Evolutionary conservation across 2,113 vertebrate genomes (phyloP), one percentile per base, ranked within the genome.

Genomic region (Proterorhinus semilunaris): DNA sequence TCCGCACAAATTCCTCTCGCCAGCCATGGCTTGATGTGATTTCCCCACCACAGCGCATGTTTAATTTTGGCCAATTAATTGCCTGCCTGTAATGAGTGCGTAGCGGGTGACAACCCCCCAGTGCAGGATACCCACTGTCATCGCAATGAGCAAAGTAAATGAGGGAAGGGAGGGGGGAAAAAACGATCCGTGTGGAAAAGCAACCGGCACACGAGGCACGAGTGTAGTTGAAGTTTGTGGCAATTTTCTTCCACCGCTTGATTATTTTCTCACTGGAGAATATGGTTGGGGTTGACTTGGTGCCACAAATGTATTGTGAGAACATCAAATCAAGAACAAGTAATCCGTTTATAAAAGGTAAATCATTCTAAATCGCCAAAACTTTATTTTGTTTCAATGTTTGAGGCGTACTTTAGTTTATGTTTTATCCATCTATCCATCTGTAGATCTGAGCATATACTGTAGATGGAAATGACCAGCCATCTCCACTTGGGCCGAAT

Each of bases 11-110:
- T 36, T 36, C 54, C 36, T 57, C 54, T 42, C 12, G 55, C 43
- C 55, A 58, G 27, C 10, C 5, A 11, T 36, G 27, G 11, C 21
- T 42, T 7, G 55, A 42, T 58, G 13, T 58, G 11, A 58, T 58
- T 42, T 58, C 55, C 55, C 10, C 3, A 9, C 55, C 7, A 10
- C 55, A 7, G 55, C 42, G 27, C 55, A 58, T 58, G 55, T 58
- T 58, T 58, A 58, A 58, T 58, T 58, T 58, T 42, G 27, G 55
- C 10, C 55, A 42, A 58, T 58, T 58, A 58, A 58, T 58, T 58
- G 55, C 11, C 10, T 8, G 55, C 6, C 27, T 42, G 52, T 58
- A 58, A 58, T 58, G 55, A 42, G 55, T 42, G 55, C 55, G 12
- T 42, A 42, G 55, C 27, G 55, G 6, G 55, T 58, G 55, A 42